These are phyloP conservation scores for Nylanderia fulva DNA, from an alignment of 1,140 invertebrate genomes.

Conservation along the genomic window DNA sequence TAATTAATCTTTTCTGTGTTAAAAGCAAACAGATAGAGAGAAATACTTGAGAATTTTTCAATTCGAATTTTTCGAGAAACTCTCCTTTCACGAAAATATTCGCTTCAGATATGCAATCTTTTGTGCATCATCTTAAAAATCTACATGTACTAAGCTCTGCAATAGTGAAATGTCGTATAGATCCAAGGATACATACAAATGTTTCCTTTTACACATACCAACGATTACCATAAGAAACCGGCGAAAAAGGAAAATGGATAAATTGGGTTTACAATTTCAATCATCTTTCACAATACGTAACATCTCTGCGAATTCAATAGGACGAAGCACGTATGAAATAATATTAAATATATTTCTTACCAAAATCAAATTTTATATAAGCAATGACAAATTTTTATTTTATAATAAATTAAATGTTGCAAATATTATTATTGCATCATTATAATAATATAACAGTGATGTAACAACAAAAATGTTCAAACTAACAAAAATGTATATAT, in stretches of 20 bases:
- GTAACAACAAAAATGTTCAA: not conserved
- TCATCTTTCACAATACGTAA: conserved; percentile 25
- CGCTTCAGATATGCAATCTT: conserved; percentile 12
- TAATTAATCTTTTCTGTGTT: not conserved
- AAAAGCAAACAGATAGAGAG: not conserved
- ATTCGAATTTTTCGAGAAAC: not conserved
- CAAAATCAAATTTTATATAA: not conserved
- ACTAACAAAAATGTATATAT: not conserved
- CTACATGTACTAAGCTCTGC: conserved; percentile 30
- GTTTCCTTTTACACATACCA: conserved; percentile 11
- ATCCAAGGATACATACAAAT: conserved; percentile 1
- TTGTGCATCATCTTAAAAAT: conserved; percentile 29
- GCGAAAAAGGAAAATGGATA: not conserved
- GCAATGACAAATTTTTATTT: not conserved
- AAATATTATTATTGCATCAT: too few relatives aligned
- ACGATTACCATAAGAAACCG: conserved; percentile 34
- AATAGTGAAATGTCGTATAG: conserved; percentile 31
- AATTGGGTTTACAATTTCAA: conserved; percentile 27
- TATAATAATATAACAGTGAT: not conserved
- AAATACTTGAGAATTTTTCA: not conserved
- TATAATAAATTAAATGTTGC: not conserved
- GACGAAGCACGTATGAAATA: not conserved
- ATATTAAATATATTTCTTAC: not conserved
- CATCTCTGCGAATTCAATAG: not conserved
- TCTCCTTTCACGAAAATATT: conserved; percentile 23